Base-by-base conservation (phyloP, 2,888 invertebrate genomes). In the Calliopum simillimum region DNA sequence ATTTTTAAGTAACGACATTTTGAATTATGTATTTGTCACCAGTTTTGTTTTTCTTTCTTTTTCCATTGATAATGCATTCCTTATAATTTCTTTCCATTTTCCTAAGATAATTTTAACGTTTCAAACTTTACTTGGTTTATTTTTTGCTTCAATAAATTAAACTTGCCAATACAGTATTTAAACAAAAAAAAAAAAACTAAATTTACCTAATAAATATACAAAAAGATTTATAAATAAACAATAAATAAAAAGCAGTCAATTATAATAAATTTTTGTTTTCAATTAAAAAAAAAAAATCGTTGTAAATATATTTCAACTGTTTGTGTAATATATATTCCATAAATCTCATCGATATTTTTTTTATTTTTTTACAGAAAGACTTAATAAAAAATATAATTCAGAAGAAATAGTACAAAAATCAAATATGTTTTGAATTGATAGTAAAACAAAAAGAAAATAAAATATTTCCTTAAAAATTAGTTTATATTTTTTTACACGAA, bases 91-190 rank as follows among this genome's bases (percentile, higher is more conserved):
- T 49, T 49, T 49, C 49, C n/a, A 49, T 49, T 49, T 19, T 49
- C 49, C 49, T 49, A 16, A 53, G 23, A 19, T 53, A 21, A 23
- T 53, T 53, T 12, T 13, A 19, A 16, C 14, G 19, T 53, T 53
- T 12, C 16, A 53, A 33, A 8, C 8, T 33, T 33, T 33, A 8
- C 8, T 33, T 33, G 33, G n/a, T n/a, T n/a, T 8, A 33, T 33
- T 8, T 33, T 33, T 33, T 33, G 33, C 51, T 21, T 62, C 64
- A 64, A 56, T 53, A 65, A 49, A 70, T 71, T 43, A 62, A 77
- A 79, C 80, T 82, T 82, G 79, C 83, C 82, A 78, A 78, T 80
- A 79, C 82, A 82, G 82, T 82, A 82, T 82, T 82, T 70, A 56
- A 33, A 33, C 3, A 49, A 49, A 19, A 49, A 51, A 14, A 14